Base-by-base conservation (phyloP, 2,888 invertebrate species). In the Apantesis nais region DNA sequence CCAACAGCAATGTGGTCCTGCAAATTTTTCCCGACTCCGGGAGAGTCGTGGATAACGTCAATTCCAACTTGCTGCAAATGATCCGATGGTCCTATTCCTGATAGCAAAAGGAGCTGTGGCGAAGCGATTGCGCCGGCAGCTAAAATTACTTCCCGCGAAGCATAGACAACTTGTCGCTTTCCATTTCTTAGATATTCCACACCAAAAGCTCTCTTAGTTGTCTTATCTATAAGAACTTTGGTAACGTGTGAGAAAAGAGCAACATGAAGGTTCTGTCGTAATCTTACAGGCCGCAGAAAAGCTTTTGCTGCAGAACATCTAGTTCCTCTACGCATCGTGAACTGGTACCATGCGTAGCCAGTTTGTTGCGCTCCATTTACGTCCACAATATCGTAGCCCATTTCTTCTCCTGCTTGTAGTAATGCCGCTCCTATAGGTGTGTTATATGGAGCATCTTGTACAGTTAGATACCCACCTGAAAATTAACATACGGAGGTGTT, bases 1-100 rank as follows among this genome's bases (percentile, higher is more conserved):
- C 98, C 98, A 0, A 98, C 96, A 0, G 98, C 98, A 67, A 98
- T 98, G 88, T 98, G 98, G 90, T 98, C 98, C 91, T 98, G 98
- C 60, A 98, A 94, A 89, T 98, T 98, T 86, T 96, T 96, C 0
- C 98, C 98, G 0, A 98, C 98, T 3, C 98, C 98, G 0, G 98
- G 98, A 52, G 97, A 95, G 90, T 98, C 96, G 48, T 96, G 96
- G 8, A 98, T 95, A 60, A 98, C 96, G 16, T 97, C 96, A 65
- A 98, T 95, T 0, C 97, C 97, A 16, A 97, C 95, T 78, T 97
- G 96, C 75, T 95, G 88, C 7, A 98, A 92, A 86, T 98, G 97
- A n/a, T 96, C 89, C 34, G 94, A 95, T 0, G 98, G 97, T 2
- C 98, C 98, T 4, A 99, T 93, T 0, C 99, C 99, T 44, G 97